Conservation (phyloP, 2,113 vertebrate genomes). For the Trogon surrucura region DNA sequence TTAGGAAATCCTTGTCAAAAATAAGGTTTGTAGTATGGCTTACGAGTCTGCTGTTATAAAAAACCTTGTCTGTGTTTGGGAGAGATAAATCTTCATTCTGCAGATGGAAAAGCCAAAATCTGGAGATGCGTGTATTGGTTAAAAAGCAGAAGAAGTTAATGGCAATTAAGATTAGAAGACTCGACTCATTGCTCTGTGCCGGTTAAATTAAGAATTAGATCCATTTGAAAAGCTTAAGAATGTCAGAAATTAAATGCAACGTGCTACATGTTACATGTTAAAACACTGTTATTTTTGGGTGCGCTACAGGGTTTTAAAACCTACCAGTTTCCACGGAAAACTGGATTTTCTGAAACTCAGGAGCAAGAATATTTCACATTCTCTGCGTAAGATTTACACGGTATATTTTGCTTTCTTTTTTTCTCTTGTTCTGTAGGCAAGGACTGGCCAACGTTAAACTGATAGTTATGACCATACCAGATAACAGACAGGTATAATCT, state of each 20-base stretch:
- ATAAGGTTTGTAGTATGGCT: background rate
- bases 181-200: background rate
- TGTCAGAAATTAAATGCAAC: background rate
- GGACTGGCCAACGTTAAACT: slow-evolving; percentile 86
- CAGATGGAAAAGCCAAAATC: background rate
- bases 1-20: background rate
- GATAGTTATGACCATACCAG: slow-evolving; percentile 80
- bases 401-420: background rate
- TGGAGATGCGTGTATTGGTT: background rate
- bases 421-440: slow-evolving; percentile 73
- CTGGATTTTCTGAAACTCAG: background rate
- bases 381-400: background rate
- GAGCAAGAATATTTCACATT: background rate
- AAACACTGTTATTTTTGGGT: background rate
- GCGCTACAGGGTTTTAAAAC: background rate
- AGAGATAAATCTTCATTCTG: background rate
- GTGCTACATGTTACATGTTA: background rate
- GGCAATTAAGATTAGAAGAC: background rate
- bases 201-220: background rate
- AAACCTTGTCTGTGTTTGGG: background rate
- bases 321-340: background rate
- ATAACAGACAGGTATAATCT: slow-evolving; percentile 78
- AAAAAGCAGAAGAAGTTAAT: background rate
- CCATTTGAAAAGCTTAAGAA: background rate
- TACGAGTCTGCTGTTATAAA: background rate